A percentile compares a stretch with the other conserved stretches of the same genome.
phyloP scores from a whole-genome alignment of 1,140 invertebrate species.

The Notospermus geniculatus region DNA sequence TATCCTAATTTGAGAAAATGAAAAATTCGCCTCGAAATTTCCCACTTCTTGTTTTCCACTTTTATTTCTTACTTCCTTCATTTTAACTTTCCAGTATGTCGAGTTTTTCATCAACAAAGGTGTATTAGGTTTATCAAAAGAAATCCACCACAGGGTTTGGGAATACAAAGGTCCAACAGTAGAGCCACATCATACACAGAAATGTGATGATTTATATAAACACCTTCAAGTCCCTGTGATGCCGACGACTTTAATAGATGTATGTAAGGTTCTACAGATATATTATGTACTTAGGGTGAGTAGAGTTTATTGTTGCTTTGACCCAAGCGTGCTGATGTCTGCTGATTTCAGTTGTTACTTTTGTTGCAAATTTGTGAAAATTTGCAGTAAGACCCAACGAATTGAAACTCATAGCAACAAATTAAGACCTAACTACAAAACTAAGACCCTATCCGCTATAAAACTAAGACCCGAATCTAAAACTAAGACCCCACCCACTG shows the following conservation, averaged over 20 bases:
- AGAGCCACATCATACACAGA: slow-evolving; percentile 60
- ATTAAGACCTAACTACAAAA: too few species aligned
- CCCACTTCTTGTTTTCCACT: too few species aligned
- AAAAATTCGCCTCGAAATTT: too few species aligned
- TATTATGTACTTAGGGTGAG: slow-evolving; percentile 76
- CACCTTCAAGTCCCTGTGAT: slow-evolving; percentile 72
- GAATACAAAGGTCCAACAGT: slow-evolving; percentile 71
- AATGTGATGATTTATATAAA: slow-evolving; percentile 46
- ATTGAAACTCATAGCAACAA: too few species aligned
- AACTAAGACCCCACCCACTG: too few species aligned
- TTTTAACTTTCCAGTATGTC: slow-evolving; percentile 65
- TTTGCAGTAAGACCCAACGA: too few species aligned
- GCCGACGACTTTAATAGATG: slow-evolving; percentile 70
- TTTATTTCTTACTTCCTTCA: slow-evolving; percentile 11
- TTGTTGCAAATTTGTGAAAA: too few species aligned
- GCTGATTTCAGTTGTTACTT: too few species aligned
- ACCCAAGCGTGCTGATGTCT: too few species aligned
- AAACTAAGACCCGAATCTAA: too few species aligned
- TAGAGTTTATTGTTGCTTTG: slow-evolving; percentile 22
- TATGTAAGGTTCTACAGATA: slow-evolving; percentile 75
- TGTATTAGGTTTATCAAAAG: slow-evolving; percentile 73
- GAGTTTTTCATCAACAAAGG: slow-evolving; percentile 79
- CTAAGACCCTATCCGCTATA: too few species aligned
- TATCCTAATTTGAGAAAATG: too few species aligned
- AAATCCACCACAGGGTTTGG: slow-evolving; percentile 69